Conservation (phyloP, 2,113 vertebrate species). For the Nannobrachium achirus region DNA sequence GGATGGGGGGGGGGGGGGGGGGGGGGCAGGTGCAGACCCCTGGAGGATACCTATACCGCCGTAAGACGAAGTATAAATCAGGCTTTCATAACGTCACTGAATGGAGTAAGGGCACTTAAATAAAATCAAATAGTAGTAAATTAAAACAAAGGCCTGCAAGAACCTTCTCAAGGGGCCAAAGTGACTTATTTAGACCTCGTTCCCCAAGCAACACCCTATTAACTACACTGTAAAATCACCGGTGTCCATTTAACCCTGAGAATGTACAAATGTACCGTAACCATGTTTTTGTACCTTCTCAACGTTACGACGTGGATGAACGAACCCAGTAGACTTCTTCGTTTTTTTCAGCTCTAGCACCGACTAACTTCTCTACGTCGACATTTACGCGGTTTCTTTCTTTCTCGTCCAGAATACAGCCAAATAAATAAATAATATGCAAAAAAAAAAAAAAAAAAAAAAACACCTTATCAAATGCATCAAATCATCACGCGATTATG, state of each 20-base stretch:
- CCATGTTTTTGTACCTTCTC: too few species aligned
- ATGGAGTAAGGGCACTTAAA: slow-evolving; percentile 85
- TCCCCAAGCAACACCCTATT: slow-evolving; percentile 9
- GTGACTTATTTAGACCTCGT: slow-evolving; percentile 48
- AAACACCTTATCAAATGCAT: not conserved
- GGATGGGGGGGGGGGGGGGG: not conserved
- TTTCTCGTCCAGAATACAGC: slow-evolving; percentile 44
- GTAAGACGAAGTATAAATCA: too few species aligned
- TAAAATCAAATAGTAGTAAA: slow-evolving; percentile 60
- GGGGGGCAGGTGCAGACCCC: not conserved
- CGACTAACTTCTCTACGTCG: slow-evolving; percentile 29
- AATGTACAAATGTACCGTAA: too few species aligned
- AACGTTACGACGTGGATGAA: too few species aligned
- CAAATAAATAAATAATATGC: slow-evolving; percentile 38
- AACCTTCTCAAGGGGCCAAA: slow-evolving; percentile 46
- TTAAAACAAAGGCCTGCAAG: slow-evolving; percentile 46
- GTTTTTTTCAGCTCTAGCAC: too few species aligned
- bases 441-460: too few species aligned
- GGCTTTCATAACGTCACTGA: slow-evolving; percentile 39
- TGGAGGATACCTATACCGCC: too few species aligned
- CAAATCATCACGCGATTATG: slow-evolving; percentile 42
- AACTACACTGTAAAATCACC: too few species aligned
- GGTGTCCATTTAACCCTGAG: too few species aligned
- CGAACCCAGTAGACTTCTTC: too few species aligned
- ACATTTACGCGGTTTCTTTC: slow-evolving; percentile 64